Evolutionary conservation across 2,797 vertebrate species (phyloP), one percentile per base, ranked within the genome.

Genomic region (Acestrorhynchus altus): DNA sequence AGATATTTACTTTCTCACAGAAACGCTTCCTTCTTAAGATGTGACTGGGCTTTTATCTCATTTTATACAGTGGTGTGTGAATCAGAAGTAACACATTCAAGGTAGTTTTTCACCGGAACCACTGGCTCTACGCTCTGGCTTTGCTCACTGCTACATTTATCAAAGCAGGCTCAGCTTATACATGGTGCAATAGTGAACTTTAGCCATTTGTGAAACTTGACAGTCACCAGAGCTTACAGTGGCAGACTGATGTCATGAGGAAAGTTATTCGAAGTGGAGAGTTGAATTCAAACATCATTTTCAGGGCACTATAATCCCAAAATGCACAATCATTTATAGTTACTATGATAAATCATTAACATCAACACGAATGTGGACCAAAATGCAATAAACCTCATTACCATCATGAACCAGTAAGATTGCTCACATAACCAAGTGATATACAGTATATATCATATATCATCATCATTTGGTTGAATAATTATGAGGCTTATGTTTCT

Each of bases 1-100:
- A 67, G 63, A 47, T 69, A 73, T 77, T 69, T 77, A 73, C 54
- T 60, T 71, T 77, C 54, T 24, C 39, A 46, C 51, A 44, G 42
- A 39, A 57, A 65, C 31, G 44, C 51, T 44, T 74, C 71, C 52
- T 44, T 80, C 39, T 22, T 69, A 75, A 80, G 57, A 65, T 49
- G 44, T 24, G 40, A 20, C 18, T 24, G 56, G 11, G 13, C 56
- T 46, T 70, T 40, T 66, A 42, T 76, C 24, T 73, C 49, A 57
- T 49, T 72, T 60, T 35, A 70, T 63, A 57, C 72, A 64, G 57
- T 70, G 40, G 47, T 42, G 46, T 42, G 20, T 35, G 31, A 69
- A 59, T 24, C 65, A 1, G 28, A 74, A 49, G 4, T 4, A 60
- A 60, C 7, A 15, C 16, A 7, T 35, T 51, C 47, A 6, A 24